Base-by-base conservation (phyloP, 2,888 invertebrate species). In the Nymphalis urticae region DNA sequence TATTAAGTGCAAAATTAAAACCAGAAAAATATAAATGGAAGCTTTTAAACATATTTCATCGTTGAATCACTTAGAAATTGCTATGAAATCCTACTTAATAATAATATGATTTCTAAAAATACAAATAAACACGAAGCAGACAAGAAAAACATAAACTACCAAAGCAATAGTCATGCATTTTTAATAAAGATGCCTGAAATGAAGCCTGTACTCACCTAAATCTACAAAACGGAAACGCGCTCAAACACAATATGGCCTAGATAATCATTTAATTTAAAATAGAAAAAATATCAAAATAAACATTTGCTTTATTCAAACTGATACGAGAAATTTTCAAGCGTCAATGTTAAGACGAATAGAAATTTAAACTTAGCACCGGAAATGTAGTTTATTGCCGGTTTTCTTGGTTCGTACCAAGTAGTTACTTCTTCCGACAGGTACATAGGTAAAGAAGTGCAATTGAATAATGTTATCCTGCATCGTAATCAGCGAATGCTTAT, bases 81-180 rank as follows among this genome's bases (percentile, higher is more conserved):
- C 13, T 36, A 36, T 42, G 13, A 13, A 10, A 13, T 42, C 42
- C 42, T 42, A 42, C 2, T 13, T 42, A 10, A 42, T 13, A 42
- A 10, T 13, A 42, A 2, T 13, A 42, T 13, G 42, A 42, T 42
- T 42, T 42, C 42, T 56, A 56, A 56, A 1, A 17, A 17, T 17
- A 56, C 32, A 56, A 32, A 56, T 5, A 6, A 32, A 56, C 27
- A 56, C 17, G 54, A 56, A 56, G 54, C 54, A 27, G 54, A 32
- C 54, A 32, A 56, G 32, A 32, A 51, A 50, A 56, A 56, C 7
- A 16, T 9, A 24, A 56, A 56, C 54, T 56, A 56, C 32, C 32
- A 56, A 56, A 56, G 54, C 54, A 17, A 56, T 5, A 8, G 13
- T 21, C 54, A 56, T 56, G 54, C 54, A 32, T 27, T 56, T 6